Conservation (phyloP, 2,797 vertebrate species). For the Sebastes kiyomatsui region DNA sequence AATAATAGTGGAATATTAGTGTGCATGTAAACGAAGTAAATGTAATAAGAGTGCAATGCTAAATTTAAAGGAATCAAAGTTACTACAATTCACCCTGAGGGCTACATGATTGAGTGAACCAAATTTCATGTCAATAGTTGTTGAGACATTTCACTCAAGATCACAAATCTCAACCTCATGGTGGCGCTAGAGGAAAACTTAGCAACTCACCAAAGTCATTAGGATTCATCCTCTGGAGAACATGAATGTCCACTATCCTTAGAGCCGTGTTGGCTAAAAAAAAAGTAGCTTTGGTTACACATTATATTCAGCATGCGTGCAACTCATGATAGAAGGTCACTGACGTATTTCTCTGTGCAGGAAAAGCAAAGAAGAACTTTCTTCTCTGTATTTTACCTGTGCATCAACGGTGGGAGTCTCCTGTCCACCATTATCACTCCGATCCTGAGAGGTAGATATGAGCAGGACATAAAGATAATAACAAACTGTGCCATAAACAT, state of each 20-base stretch:
- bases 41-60: not conserved
- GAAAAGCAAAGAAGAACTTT: constrained; percentile 89
- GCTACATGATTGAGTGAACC: not conserved
- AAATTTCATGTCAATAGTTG: not conserved
- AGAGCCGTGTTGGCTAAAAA: not conserved
- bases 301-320: not conserved
- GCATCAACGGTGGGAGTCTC: constrained; percentile 94
- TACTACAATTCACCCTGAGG: not conserved
- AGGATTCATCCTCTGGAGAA: not conserved
- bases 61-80: not conserved
- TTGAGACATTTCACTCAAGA: not conserved
- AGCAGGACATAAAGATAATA: not conserved
- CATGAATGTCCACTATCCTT: not conserved
- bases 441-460: constrained; percentile 85
- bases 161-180: not conserved
- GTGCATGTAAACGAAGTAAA: not conserved
- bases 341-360: constrained; percentile 75
- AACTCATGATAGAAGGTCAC: not conserved
- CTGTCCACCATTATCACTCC: constrained; percentile 95
- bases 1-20: too few species aligned
- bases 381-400: constrained; percentile 96
- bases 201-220: not conserved
- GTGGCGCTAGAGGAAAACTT: not conserved
- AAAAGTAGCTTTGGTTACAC: not conserved
- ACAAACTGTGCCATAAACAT: not conserved